phyloP scores from a whole-genome alignment of 2,888 invertebrate species.

The Marronus borbonicus region DNA sequence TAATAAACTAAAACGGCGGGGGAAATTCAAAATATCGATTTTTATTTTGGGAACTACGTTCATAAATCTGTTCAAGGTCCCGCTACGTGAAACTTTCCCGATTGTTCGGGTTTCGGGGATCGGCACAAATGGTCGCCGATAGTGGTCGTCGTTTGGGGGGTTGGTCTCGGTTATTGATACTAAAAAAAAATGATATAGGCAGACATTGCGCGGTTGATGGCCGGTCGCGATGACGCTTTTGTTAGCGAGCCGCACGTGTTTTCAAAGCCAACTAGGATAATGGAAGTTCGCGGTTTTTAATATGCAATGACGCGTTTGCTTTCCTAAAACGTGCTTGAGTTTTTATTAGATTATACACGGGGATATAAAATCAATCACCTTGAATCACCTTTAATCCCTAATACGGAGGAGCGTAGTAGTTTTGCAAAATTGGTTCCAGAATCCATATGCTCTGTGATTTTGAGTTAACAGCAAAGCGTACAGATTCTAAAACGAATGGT shows the following conservation, averaged over 20 bases:
- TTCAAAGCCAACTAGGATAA: background rate
- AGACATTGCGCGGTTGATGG: background rate
- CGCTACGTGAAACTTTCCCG: background rate
- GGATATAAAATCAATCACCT: too few relatives aligned
- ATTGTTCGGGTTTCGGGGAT: too few relatives aligned
- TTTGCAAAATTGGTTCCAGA: slow-evolving; percentile 66
- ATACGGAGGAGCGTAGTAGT: background rate
- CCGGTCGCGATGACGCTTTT: background rate
- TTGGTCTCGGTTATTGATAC: background rate
- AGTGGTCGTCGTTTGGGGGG: background rate
- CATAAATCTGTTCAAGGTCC: slow-evolving; percentile 7
- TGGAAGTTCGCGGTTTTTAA: background rate
- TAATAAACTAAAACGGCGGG: slow-evolving; percentile 12
- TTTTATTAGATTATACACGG: too few relatives aligned
- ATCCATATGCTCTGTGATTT: slow-evolving; percentile 72
- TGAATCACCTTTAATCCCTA: too few relatives aligned
- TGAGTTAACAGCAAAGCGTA: slow-evolving; percentile 72
- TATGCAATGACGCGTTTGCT: too few relatives aligned
- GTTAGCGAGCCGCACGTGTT: background rate
- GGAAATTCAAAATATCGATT: slow-evolving; percentile 28
- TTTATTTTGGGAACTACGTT: slow-evolving; percentile 31
- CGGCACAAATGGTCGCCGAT: too few relatives aligned
- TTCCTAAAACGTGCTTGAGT: too few relatives aligned
- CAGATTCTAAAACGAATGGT: slow-evolving; percentile 71
- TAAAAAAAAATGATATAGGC: background rate